phyloP scores from a whole-genome alignment of 2,888 invertebrate genomes.

The Isoperla grammatica region DNA sequence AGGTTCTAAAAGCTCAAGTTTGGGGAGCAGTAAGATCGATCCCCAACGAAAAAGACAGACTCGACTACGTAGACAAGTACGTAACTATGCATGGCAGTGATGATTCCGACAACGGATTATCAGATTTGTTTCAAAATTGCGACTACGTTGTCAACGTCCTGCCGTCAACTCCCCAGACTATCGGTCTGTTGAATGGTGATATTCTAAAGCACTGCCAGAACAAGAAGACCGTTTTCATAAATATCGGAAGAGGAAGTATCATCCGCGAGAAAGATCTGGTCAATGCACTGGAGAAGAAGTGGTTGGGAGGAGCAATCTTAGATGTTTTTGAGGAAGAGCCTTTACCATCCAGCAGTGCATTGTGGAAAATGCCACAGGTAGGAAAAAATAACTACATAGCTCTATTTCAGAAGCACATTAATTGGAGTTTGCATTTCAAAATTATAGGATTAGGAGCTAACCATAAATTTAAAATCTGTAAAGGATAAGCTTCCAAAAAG shows the following conservation, averaged over 20 bases:
- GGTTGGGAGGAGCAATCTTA: conserved; percentile 51
- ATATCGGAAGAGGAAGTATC: conserved; percentile 53
- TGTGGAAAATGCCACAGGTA: conserved; percentile 51
- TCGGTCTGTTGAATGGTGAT: conserved; percentile 46
- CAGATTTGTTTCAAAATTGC: conserved; percentile 43
- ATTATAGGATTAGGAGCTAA: too few relatives aligned
- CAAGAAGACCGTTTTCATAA: conserved; percentile 49
- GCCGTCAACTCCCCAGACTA: conserved; percentile 48
- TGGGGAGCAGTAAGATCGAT: conserved; percentile 37
- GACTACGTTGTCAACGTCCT: conserved; percentile 53
- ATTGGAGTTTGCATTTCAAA: background rate
- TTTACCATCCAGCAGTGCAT: conserved; percentile 43
- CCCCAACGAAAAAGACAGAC: conserved; percentile 19
- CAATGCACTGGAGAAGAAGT: conserved; percentile 47
- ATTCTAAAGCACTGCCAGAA: conserved; percentile 46
- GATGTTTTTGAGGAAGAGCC: conserved; percentile 54
- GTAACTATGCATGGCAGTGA: conserved; percentile 18
- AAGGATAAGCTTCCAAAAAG: too few relatives aligned
- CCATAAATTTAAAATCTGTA: background rate
- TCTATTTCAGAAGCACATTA: background rate
- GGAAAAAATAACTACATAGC: conserved; percentile 19
- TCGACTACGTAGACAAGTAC: conserved; percentile 28
- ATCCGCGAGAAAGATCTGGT: conserved; percentile 48
- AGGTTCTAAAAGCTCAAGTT: conserved; percentile 45
- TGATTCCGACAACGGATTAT: conserved; percentile 33